Percentiles rank a stretch among this genome's conserved stretches.
Conservation (phyloP, 2,797 vertebrate species). For the Halcyon chelicuti region DNA sequence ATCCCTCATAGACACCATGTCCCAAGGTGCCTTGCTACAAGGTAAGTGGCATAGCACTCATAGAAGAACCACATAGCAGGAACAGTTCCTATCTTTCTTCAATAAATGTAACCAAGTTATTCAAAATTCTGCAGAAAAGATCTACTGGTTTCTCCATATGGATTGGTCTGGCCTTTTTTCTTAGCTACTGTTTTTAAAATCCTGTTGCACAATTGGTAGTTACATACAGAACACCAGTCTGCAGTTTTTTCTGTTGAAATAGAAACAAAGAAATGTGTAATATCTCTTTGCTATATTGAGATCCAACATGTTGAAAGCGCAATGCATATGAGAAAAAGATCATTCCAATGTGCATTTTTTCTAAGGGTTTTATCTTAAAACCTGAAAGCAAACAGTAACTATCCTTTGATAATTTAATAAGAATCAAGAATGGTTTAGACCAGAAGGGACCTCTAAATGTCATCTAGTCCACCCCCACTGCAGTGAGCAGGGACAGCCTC, state of each 20-base stretch:
- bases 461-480: no score
- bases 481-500: no score
- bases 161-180: not conserved
- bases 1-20: accelerated
- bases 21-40: not conserved
- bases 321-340: not conserved
- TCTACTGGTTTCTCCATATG: not conserved
- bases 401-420: not conserved
- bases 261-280: not conserved
- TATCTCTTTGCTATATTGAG: not conserved
- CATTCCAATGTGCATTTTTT: not conserved
- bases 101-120: not conserved
- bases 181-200: not conserved
- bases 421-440: no score
- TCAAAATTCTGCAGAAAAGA: not conserved
- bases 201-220: not conserved
- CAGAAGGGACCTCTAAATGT: no score
- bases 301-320: not conserved
- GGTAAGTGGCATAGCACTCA: not conserved
- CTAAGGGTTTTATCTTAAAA: not conserved
- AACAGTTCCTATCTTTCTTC: not conserved
- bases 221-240: not conserved
- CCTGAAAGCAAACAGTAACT: not conserved
- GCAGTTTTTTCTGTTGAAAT: not conserved
- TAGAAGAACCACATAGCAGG: not conserved